phyloP scores from a whole-genome alignment of 2,888 invertebrate genomes.

The Orchestes rusci region DNA sequence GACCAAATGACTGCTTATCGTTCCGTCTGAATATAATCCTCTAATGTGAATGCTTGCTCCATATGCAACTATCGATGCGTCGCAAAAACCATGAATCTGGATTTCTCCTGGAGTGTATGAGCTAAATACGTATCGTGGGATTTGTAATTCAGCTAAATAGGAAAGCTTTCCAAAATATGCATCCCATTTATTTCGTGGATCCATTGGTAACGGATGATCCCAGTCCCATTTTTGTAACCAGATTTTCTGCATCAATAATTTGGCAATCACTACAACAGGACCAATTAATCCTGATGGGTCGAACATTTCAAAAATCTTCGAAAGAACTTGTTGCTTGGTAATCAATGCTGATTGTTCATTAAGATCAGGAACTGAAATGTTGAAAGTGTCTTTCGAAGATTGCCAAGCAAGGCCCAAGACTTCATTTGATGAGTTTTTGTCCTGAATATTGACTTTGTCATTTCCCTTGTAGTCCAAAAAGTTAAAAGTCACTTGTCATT shows the following conservation, averaged over 20 bases:
- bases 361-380: conserved; percentile 8
- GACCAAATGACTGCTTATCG: not conserved
- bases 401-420: conserved; percentile 15
- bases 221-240: conserved; percentile 17
- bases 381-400: conserved; percentile 12
- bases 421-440: conserved; percentile 13
- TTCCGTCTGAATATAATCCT: not conserved
- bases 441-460: conserved; percentile 3
- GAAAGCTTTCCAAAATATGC: not conserved
- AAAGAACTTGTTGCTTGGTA: conserved; percentile 16
- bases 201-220: conserved; percentile 7
- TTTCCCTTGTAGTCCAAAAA: not conserved
- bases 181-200: conserved; percentile 1
- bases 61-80: conserved; percentile 1
- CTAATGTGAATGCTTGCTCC: not conserved
- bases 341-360: not conserved
- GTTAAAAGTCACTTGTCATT: conserved; percentile 6
- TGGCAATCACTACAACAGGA: conserved; percentile 17
- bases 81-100: conserved; percentile 3
- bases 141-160: not conserved
- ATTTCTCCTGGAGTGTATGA: not conserved
- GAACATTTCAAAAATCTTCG: conserved; percentile 12
- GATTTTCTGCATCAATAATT: conserved; percentile 22
- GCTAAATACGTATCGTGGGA: not conserved
- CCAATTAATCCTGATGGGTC: conserved; percentile 20